Percentiles rank a stretch among this genome's conserved stretches.
Conservation (phyloP, 2,888 invertebrate genomes). For the Lobophora halterata region DNA sequence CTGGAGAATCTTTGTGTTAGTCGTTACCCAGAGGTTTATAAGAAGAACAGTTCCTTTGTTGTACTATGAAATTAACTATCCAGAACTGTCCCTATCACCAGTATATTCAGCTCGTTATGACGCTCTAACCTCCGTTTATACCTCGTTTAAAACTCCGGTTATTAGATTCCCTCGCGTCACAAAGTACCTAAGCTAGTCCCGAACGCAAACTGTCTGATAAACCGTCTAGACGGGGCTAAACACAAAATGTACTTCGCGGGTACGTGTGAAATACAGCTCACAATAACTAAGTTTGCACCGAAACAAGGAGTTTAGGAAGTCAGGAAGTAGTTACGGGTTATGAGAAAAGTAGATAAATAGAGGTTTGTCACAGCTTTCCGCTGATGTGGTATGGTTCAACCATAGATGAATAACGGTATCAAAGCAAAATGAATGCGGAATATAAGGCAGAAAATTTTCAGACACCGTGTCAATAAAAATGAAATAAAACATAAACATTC, state of each 20-base stretch:
- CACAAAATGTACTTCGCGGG: constrained; percentile 12
- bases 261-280: constrained; percentile 24
- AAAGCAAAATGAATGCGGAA: no score
- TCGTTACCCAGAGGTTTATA: no score
- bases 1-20: no score
- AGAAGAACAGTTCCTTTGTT: no score
- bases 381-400: no score
- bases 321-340: constrained; percentile 5
- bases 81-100: not conserved
- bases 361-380: not conserved
- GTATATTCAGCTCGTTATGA: not conserved
- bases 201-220: constrained; percentile 42
- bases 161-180: constrained; percentile 31
- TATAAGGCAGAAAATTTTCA: no score
- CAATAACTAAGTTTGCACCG: constrained; percentile 16
- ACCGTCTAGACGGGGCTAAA: constrained; percentile 42
- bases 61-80: no score
- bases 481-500: no score
- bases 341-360: not conserved
- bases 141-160: constrained; percentile 41
- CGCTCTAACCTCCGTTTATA: constrained; percentile 13
- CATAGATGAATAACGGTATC: no score
- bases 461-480: no score
- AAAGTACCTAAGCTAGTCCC: no score
- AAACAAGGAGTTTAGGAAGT: constrained; percentile 6